Conservation (phyloP, 2,113 vertebrate genomes). For the Rhabdornis inornatus region DNA sequence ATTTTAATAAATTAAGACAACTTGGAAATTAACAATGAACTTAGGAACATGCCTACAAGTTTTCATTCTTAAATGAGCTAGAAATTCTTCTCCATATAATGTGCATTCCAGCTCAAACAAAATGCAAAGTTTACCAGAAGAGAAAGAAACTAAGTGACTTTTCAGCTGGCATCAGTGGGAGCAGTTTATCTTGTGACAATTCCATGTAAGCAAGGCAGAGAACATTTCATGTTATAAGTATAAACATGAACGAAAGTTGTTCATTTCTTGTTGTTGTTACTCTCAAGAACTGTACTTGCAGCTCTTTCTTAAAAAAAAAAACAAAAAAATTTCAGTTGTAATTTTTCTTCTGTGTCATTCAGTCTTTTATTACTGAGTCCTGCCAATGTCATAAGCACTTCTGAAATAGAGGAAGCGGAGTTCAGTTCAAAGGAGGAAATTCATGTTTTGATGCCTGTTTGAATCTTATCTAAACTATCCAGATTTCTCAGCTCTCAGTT, state of each 20-base stretch:
- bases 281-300: background rate
- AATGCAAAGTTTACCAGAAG: background rate
- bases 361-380: background rate
- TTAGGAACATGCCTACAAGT: background rate
- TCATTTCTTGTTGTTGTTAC: background rate
- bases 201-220: background rate
- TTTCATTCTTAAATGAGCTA: background rate
- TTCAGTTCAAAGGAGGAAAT: background rate
- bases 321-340: background rate
- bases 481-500: background rate
- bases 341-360: background rate
- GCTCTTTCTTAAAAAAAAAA: background rate
- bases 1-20: background rate
- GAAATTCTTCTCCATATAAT: background rate
- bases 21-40: background rate
- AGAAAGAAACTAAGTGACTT: background rate
- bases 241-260: background rate
- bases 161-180: background rate
- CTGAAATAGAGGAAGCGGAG: background rate
- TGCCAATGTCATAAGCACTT: background rate
- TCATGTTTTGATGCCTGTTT: background rate
- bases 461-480: background rate
- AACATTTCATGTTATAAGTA: background rate
- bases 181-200: background rate
- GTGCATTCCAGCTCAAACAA: background rate